phyloP scores from a whole-genome alignment of 1,140 invertebrate genomes.

The Ectropis grisescens region DNA sequence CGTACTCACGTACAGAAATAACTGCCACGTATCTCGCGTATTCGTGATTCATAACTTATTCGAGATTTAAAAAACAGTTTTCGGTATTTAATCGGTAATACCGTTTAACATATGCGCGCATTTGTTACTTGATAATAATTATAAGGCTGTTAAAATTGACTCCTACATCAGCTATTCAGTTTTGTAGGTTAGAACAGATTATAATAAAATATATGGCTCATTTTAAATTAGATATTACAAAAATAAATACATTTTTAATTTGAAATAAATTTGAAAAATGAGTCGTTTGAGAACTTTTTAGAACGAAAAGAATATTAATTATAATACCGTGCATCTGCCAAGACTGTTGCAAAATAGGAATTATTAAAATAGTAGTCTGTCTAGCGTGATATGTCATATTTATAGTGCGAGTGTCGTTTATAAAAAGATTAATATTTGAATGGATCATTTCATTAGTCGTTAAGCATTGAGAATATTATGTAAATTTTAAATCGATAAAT shows the following conservation, averaged over 20 bases:
- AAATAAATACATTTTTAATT: not conserved
- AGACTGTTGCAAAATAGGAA: too few relatives aligned
- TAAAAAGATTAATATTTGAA: too few relatives aligned
- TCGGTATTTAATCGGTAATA: conserved; percentile 9
- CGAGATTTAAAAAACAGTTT: conserved; percentile 7
- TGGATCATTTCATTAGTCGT: too few relatives aligned
- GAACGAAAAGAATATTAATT: too few relatives aligned
- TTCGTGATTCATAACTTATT: conserved; percentile 13
- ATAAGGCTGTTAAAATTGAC: not conserved
- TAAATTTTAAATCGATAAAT: too few relatives aligned
- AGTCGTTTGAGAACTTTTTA: too few relatives aligned
- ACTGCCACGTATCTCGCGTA: conserved; percentile 1
- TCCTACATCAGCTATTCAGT: not conserved
- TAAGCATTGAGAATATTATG: too few relatives aligned
- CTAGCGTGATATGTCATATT: too few relatives aligned
- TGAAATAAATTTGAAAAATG: too few relatives aligned
- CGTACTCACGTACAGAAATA: not conserved
- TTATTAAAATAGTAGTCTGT: too few relatives aligned
- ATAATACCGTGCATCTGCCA: too few relatives aligned
- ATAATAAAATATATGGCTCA: not conserved
- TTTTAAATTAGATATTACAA: not conserved
- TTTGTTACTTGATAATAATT: too few relatives aligned
- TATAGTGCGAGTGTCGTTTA: not conserved
- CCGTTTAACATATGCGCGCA: conserved; percentile 8
- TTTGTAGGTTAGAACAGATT: not conserved